Conservation (phyloP, 2,113 vertebrate species). For the Pitta sordida region DNA sequence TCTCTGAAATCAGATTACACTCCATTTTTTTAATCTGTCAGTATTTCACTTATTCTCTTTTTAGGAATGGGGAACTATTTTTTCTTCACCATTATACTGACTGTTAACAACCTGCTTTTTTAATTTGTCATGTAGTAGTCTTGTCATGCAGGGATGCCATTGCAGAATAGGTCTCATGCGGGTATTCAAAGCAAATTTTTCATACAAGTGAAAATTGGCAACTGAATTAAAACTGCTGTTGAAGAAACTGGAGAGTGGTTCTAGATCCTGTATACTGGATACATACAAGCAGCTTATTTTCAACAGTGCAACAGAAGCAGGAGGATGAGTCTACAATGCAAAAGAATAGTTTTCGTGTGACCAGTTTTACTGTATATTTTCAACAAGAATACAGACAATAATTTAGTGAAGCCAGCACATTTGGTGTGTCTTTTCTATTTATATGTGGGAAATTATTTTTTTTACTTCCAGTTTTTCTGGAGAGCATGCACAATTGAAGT, state of each 20-base stretch:
- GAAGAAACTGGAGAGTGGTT: not conserved
- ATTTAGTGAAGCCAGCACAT: not conserved
- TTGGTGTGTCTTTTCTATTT: not conserved
- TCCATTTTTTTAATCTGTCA: not conserved
- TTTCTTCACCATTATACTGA: not conserved
- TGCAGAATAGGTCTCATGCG: not conserved
- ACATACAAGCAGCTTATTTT: not conserved
- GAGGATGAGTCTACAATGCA: not conserved
- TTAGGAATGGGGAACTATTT: not conserved
- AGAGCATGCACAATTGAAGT: not conserved
- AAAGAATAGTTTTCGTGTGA: not conserved
- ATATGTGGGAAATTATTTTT: not conserved
- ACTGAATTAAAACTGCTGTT: not conserved
- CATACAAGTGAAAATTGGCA: not conserved
- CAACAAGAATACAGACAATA: not conserved
- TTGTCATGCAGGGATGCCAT: not conserved
- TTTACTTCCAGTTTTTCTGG: not conserved
- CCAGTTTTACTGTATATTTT: not conserved
- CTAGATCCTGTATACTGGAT: not conserved
- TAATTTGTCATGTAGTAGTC: not conserved
- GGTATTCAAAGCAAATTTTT: not conserved
- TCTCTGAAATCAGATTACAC: not conserved
- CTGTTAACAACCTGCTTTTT: not conserved
- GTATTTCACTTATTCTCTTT: not conserved
- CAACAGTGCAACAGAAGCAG: not conserved